A percentile compares a stretch with the other conserved stretches of the same genome.
These are phyloP conservation scores for Dipodomys spectabilis DNA, from an alignment of 2,113 vertebrate species.

Conservation along the genomic window DNA sequence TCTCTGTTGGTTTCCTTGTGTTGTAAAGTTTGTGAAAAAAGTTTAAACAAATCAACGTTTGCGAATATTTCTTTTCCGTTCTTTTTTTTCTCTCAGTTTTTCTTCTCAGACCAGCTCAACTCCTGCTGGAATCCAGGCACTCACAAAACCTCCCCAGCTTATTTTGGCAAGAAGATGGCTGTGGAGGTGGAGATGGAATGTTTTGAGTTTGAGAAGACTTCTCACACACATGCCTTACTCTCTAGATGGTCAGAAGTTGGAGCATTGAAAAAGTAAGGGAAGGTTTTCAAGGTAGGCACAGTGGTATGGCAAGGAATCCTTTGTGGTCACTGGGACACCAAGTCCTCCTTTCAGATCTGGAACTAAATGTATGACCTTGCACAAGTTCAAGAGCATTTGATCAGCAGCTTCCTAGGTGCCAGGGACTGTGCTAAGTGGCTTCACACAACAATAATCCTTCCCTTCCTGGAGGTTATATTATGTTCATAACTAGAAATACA, in stretches of 20 bases:
- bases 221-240: background rate
- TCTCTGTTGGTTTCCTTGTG: constrained; percentile 69
- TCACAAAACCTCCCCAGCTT: constrained; percentile 62
- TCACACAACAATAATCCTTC: background rate
- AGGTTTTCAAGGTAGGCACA: background rate
- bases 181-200: constrained; percentile 37
- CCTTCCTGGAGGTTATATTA: background rate
- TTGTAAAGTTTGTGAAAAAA: constrained; percentile 70
- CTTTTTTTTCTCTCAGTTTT: constrained; percentile 59
- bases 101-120: constrained; percentile 38
- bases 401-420: background rate
- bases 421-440: background rate
- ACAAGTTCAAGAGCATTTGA: background rate
- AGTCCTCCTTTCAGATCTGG: background rate
- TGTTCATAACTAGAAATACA: background rate
- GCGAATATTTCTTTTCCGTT: constrained; percentile 29
- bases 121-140: constrained; percentile 67
- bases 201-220: constrained; percentile 37
- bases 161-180: constrained; percentile 71
- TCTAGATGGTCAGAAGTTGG: constrained; percentile 21
- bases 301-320: background rate
- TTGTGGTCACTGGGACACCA: background rate
- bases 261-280: background rate
- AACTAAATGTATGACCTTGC: background rate
- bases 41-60: constrained; percentile 74